phyloP scores from a whole-genome alignment of 2,113 vertebrate species.

The Cololabis saira region DNA sequence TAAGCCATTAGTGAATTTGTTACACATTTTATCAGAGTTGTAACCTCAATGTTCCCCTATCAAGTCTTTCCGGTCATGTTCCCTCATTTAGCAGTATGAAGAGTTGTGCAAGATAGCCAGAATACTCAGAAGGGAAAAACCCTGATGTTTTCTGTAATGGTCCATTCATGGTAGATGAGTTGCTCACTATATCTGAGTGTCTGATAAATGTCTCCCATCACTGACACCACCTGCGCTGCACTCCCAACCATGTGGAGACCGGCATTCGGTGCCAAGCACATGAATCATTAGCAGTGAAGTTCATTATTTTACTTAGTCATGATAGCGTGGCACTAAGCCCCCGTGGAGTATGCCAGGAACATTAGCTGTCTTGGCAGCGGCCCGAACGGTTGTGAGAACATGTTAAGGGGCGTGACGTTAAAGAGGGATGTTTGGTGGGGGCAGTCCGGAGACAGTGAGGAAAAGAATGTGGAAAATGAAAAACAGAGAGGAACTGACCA shows the following conservation, averaged over 20 bases:
- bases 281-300: slow-evolving; percentile 59
- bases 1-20: not conserved
- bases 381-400: slow-evolving; percentile 20
- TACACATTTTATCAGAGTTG: slow-evolving; percentile 38
- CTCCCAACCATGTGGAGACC: slow-evolving; percentile 34
- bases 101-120: slow-evolving; percentile 49
- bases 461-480: not conserved
- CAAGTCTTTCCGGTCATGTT: slow-evolving; percentile 34
- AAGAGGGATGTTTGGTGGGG: not conserved
- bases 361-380: slow-evolving; percentile 31
- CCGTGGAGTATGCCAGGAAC: slow-evolving; percentile 30
- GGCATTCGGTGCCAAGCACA: slow-evolving; percentile 49
- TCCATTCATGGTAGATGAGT: slow-evolving; percentile 57
- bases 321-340: slow-evolving; percentile 34
- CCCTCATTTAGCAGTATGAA: slow-evolving; percentile 27
- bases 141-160: slow-evolving; percentile 54
- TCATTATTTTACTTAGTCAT: slow-evolving; percentile 67
- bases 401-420: slow-evolving; percentile 15
- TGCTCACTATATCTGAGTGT: slow-evolving; percentile 30
- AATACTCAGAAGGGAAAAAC: slow-evolving; percentile 5
- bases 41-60: slow-evolving; percentile 51
- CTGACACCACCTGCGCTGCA: slow-evolving; percentile 43
- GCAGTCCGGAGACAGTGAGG: not conserved
- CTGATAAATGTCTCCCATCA: slow-evolving; percentile 46
- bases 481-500: not conserved